Conservation (phyloP, 2,113 vertebrate species). For the Caretta caretta region DNA sequence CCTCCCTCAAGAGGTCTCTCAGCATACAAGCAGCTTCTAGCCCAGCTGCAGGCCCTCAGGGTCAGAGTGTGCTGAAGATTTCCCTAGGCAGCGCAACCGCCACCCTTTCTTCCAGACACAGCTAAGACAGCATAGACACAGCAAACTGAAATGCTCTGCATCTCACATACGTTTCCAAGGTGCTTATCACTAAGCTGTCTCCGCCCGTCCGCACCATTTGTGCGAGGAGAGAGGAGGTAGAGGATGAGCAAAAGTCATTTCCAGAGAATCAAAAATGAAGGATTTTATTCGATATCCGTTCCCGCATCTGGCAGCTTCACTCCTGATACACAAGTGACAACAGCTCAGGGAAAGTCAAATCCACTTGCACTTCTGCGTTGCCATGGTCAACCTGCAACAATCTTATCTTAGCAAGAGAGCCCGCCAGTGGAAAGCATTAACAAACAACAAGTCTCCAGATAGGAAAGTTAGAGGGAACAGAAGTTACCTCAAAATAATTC, state of each 20-base stretch:
- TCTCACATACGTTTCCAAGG: neutral
- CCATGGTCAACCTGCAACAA: neutral
- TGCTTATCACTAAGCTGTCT: neutral
- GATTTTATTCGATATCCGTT: neutral
- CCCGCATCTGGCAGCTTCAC: neutral
- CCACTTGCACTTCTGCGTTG: neutral
- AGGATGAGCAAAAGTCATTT: neutral
- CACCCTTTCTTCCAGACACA: neutral
- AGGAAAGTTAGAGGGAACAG: neutral
- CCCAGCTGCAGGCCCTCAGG: neutral
- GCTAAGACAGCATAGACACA: neutral
- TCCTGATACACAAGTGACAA: neutral
- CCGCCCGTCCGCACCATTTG: neutral
- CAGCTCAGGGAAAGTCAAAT: neutral
- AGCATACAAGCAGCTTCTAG: neutral
- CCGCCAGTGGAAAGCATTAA: neutral
- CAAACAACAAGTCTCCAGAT: neutral
- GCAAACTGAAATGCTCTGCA: neutral
- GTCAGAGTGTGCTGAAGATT: neutral
- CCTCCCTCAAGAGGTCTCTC: neutral
- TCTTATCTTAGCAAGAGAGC: neutral
- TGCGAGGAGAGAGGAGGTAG: neutral
- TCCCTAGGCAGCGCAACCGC: neutral
- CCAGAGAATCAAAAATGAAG: neutral
- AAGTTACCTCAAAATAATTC: neutral